A percentile compares a stretch with the other conserved stretches of the same genome.
phyloP scores from a whole-genome alignment of 92 coral and sea anemone species.

The Umimayanthus chanpuru region DNA sequence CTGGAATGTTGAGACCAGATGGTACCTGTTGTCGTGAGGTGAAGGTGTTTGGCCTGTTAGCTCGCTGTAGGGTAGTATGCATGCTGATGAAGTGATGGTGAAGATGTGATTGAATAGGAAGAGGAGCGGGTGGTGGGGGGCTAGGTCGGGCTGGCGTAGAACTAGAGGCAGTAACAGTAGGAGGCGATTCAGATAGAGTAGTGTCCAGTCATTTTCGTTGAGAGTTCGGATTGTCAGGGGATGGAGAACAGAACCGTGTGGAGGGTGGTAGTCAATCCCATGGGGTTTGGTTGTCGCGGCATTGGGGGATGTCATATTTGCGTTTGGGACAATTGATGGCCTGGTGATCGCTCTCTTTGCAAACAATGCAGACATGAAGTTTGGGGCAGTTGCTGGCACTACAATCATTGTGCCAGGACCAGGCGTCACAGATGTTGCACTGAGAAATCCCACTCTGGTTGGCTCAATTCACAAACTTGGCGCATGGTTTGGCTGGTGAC shows the following conservation, averaged over 20 bases:
- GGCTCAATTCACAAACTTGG: background rate
- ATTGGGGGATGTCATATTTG: slow-evolving; percentile 28
- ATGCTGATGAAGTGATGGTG: slow-evolving; percentile 14
- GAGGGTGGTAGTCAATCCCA: slow-evolving; percentile 34
- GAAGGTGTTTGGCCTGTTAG: slow-evolving; percentile 24
- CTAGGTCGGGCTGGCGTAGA: slow-evolving; percentile 12
- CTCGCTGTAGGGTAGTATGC: slow-evolving; percentile 32
- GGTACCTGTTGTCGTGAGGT: slow-evolving; percentile 35
- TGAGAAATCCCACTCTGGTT: background rate
- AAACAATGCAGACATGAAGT: background rate
- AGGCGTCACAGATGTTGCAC: background rate
- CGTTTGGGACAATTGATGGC: slow-evolving; percentile 19
- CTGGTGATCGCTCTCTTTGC: slow-evolving; percentile 19
- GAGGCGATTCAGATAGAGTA: background rate
- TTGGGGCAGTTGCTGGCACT: slow-evolving; percentile 11
- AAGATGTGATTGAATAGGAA: slow-evolving; percentile 8
- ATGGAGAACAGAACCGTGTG: slow-evolving; percentile 22
- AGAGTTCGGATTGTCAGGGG: slow-evolving; percentile 20
- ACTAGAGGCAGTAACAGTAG: background rate
- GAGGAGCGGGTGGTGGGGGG: slow-evolving; percentile 20
- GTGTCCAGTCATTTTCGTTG: background rate
- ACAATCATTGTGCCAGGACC: background rate
- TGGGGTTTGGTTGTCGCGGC: slow-evolving; percentile 31
- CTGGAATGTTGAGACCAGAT: slow-evolving; percentile 39
- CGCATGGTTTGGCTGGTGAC: background rate